phyloP scores from a whole-genome alignment of 2,888 invertebrate genomes.

The Xestia rhomboidea region DNA sequence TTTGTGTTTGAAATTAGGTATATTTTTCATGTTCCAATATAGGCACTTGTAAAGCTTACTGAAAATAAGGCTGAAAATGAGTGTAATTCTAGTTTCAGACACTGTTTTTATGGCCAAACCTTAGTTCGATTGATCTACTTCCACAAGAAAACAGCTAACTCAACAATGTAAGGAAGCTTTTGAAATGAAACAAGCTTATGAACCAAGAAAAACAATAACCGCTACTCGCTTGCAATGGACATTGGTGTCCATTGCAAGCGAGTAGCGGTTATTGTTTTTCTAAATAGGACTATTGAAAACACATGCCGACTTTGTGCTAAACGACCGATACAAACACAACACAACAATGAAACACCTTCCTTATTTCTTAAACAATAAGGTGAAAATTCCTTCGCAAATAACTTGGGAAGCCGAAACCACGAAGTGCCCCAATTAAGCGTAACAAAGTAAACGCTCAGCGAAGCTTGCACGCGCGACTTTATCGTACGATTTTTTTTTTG shows the following conservation, averaged over 20 bases:
- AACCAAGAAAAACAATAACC: slow-evolving; percentile 19
- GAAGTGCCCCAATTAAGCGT: slow-evolving; percentile 73
- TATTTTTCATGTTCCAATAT: not conserved
- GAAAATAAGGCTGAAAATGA: not conserved
- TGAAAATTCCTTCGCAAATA: slow-evolving; percentile 36
- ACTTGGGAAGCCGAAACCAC: slow-evolving; percentile 50
- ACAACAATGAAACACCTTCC: slow-evolving; percentile 24
- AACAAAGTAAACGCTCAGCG: slow-evolving; percentile 69
- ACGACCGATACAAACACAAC: slow-evolving; percentile 66
- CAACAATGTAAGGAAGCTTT: not conserved
- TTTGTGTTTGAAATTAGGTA: no score
- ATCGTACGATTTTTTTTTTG: slow-evolving; percentile 33
- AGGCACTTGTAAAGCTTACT: not conserved
- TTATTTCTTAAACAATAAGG: slow-evolving; percentile 34
- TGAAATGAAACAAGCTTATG: not conserved
- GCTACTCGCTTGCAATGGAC: slow-evolving; percentile 62
- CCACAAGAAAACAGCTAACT: not conserved
- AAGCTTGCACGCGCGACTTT: slow-evolving; percentile 34
- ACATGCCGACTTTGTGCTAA: slow-evolving; percentile 75
- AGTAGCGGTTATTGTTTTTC: no score
- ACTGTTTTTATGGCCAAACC: not conserved
- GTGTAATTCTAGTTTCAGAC: not conserved
- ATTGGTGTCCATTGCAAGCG: no score
- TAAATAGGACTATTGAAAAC: slow-evolving; percentile 72
- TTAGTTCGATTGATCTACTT: not conserved